phyloP scores from a whole-genome alignment of 2,113 vertebrate genomes.

The Zeus faber region DNA sequence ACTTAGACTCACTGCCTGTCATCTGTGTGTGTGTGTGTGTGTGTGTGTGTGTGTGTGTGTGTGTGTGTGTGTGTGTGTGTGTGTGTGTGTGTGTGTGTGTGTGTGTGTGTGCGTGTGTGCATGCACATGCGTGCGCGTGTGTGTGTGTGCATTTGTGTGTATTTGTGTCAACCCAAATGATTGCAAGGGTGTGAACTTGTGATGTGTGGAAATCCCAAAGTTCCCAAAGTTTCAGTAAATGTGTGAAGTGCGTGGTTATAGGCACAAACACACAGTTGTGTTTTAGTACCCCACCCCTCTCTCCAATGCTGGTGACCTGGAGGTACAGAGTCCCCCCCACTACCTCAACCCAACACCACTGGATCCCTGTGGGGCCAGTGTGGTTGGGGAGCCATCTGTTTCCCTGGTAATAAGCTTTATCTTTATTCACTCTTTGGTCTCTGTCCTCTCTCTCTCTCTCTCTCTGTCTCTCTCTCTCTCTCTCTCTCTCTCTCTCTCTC shows the following conservation, averaged over 20 bases:
- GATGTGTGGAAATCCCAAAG: neutral
- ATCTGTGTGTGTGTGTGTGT: conserved; percentile 48
- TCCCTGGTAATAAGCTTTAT: neutral
- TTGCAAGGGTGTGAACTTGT: conserved; percentile 2
- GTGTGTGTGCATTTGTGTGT: conserved; percentile 17
- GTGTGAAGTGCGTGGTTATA: neutral
- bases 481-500: neutral
- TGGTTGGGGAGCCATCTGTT: neutral
- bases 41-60: conserved; percentile 33
- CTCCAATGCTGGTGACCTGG: conserved; percentile 58
- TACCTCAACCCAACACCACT: conserved; percentile 39
- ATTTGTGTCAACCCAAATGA: conserved; percentile 20
- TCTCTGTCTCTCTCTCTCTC: neutral
- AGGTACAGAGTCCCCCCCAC: conserved; percentile 59
- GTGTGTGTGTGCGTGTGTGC: conserved; percentile 19
- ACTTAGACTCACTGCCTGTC: conserved; percentile 78
- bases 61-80: conserved; percentile 33
- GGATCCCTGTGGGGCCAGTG: conserved; percentile 24
- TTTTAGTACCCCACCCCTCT: conserved; percentile 65
- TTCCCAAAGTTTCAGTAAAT: too few species aligned
- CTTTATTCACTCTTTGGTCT: neutral
- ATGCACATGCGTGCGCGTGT: conserved; percentile 16
- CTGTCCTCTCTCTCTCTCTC: neutral
- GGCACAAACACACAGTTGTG: conserved; percentile 51
- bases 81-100: conserved; percentile 1